These are phyloP conservation scores for Varanus komodoensis DNA, from an alignment of 2,113 vertebrate species.

Conservation along the genomic window DNA sequence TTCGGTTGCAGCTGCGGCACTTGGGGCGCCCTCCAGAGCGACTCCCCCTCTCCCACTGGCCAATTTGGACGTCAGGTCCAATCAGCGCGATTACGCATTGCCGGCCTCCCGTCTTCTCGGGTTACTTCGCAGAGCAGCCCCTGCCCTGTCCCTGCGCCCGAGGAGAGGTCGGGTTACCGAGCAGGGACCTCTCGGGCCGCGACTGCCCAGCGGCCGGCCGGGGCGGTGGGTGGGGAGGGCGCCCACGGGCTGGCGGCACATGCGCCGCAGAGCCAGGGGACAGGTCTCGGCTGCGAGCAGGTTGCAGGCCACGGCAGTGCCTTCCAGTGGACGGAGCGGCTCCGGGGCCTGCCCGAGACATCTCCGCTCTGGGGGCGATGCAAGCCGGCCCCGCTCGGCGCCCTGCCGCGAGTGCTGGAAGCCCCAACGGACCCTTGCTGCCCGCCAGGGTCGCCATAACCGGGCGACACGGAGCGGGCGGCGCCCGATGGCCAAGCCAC, in stretches of 20 bases:
- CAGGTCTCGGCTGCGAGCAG: not conserved
- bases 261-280: not conserved
- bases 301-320: not conserved
- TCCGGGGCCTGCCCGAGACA: too few relatives aligned
- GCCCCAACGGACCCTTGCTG: too few relatives aligned
- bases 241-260: too few relatives aligned
- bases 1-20: constrained; percentile 50
- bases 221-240: accelerated
- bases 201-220: not conserved
- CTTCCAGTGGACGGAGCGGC: not conserved
- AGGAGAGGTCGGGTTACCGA: not conserved
- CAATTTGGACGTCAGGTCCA: constrained; percentile 83
- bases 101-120: constrained; percentile 76
- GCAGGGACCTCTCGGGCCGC: not conserved
- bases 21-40: constrained; percentile 75
- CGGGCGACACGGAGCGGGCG: too few relatives aligned
- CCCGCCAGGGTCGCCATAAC: too few relatives aligned
- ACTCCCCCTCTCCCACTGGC: constrained; percentile 77
- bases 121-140: constrained; percentile 79
- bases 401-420: too few relatives aligned
- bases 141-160: constrained; percentile 65
- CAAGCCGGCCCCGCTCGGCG: too few relatives aligned
- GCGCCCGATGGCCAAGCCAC: too few relatives aligned
- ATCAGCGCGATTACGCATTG: constrained; percentile 76
- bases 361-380: too few relatives aligned